phyloP scores from a whole-genome alignment of 2,113 vertebrate species.

The Notothenia coriiceps region DNA sequence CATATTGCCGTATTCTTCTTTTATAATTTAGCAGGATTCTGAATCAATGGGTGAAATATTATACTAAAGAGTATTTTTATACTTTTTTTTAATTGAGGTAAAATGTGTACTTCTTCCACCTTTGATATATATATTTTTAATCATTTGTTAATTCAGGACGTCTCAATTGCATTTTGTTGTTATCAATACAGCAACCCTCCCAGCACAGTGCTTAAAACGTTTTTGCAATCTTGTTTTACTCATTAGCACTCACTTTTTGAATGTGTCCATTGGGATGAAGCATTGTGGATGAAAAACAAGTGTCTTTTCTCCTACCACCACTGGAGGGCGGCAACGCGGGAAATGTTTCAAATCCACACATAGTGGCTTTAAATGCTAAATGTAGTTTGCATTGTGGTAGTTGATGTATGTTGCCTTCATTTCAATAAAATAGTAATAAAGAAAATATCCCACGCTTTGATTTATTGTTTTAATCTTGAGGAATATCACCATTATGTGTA shows the following conservation, averaged over 20 bases:
- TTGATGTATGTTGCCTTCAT: conserved; percentile 48
- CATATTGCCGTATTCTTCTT: no score
- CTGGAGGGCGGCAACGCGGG: background rate
- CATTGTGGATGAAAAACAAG: background rate
- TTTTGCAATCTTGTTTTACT: no score
- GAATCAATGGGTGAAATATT: no score
- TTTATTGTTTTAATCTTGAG: background rate
- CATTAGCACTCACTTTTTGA: background rate
- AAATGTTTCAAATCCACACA: background rate
- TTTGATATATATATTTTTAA: no score
- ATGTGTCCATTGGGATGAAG: background rate
- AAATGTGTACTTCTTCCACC: no score
- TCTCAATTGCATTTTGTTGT: no score
- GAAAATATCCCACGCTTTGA: background rate
- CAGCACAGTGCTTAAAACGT: no score
- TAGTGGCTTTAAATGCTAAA: conserved; percentile 6
- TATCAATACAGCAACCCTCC: no score
- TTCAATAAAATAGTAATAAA: conserved; percentile 34
- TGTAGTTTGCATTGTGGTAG: background rate
- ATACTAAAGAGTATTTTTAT: no score
- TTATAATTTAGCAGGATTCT: no score
- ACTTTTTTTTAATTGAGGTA: no score
- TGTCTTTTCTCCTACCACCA: background rate
- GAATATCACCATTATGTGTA: background rate
- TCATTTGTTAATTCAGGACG: no score